A percentile compares a stretch with the other conserved stretches of the same genome.
These are phyloP conservation scores for Ectemnius continuus DNA, from an alignment of 2,888 invertebrate species.

Conservation along the genomic window DNA sequence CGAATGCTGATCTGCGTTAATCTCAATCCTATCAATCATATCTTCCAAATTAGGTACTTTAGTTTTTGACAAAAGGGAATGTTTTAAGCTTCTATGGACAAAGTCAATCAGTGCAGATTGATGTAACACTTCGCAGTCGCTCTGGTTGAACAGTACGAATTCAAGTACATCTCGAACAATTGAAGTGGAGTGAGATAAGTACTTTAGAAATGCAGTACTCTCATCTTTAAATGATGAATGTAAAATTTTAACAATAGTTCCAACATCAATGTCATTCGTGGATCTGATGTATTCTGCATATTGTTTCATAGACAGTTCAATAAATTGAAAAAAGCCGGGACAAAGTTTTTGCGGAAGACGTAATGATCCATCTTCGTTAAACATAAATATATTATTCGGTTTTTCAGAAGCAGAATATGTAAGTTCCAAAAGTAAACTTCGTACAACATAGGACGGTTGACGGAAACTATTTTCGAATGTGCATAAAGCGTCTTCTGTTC, in stretches of 20 bases:
- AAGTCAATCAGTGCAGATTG: slow-evolving; percentile 43
- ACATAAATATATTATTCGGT: slow-evolving; percentile 21
- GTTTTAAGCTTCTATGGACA: slow-evolving; percentile 32
- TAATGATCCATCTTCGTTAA: slow-evolving; percentile 23
- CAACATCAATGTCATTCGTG: slow-evolving; percentile 21
- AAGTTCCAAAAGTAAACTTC: slow-evolving; percentile 48
- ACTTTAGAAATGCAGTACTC: slow-evolving; percentile 44
- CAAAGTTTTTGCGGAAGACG: slow-evolving; percentile 35
- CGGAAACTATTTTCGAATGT: slow-evolving; percentile 1
- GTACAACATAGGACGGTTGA: slow-evolving; percentile 50
- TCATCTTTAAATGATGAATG: slow-evolving; percentile 42
- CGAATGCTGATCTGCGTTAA: background rate
- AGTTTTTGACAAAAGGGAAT: slow-evolving; percentile 4
- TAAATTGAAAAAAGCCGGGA: slow-evolving; percentile 68
- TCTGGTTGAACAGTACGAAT: slow-evolving; percentile 16
- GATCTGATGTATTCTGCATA: slow-evolving; percentile 44
- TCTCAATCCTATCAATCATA: background rate
- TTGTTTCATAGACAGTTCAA: slow-evolving; percentile 53
- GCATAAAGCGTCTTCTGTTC: slow-evolving; percentile 13
- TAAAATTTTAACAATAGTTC: slow-evolving; percentile 40
- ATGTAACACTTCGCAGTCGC: slow-evolving; percentile 20
- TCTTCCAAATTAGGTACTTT: slow-evolving; percentile 17
- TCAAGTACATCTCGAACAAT: slow-evolving; percentile 44
- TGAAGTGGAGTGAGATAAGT: slow-evolving; percentile 31
- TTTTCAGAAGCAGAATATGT: slow-evolving; percentile 34